These are phyloP conservation scores for Philotrypesis tridentata DNA, from an alignment of 1,140 invertebrate species.

Conservation along the genomic window DNA sequence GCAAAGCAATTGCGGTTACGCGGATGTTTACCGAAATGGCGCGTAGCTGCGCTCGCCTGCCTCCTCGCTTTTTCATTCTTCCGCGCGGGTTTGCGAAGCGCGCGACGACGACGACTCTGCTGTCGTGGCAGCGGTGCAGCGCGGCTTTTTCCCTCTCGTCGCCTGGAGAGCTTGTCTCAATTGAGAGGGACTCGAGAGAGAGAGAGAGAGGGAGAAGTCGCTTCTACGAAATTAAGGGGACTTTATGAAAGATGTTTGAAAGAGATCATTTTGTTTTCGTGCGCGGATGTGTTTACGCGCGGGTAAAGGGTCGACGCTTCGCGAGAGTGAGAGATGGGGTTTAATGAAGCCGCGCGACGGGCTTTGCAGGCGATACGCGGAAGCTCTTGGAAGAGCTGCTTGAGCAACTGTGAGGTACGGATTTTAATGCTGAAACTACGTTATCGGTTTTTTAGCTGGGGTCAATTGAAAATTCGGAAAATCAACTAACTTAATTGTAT, in stretches of 20 bases:
- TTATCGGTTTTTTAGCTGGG: too few species aligned
- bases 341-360: not conserved
- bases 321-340: not conserved
- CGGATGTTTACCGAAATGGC: constrained; percentile 54
- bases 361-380: too few species aligned
- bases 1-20: constrained; percentile 50
- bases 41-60: constrained; percentile 45
- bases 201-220: not conserved
- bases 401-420: too few species aligned
- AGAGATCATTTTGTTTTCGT: not conserved
- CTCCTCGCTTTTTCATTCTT: not conserved
- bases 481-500: too few species aligned
- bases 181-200: not conserved
- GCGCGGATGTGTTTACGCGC: not conserved
- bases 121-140: too few species aligned
- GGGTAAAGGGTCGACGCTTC: not conserved
- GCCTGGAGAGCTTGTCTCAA: too few species aligned
- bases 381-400: too few species aligned
- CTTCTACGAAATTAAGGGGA: not conserved
- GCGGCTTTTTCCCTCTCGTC: too few species aligned
- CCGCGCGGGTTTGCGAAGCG: too few species aligned
- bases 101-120: too few species aligned
- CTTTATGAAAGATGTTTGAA: not conserved
- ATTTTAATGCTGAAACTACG: too few species aligned
- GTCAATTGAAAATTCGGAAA: too few species aligned